Evolutionary conservation across 2,797 vertebrate species (phyloP), one percentile per base, ranked within the genome.

Genomic region (Alexandromys oeconomus): DNA sequence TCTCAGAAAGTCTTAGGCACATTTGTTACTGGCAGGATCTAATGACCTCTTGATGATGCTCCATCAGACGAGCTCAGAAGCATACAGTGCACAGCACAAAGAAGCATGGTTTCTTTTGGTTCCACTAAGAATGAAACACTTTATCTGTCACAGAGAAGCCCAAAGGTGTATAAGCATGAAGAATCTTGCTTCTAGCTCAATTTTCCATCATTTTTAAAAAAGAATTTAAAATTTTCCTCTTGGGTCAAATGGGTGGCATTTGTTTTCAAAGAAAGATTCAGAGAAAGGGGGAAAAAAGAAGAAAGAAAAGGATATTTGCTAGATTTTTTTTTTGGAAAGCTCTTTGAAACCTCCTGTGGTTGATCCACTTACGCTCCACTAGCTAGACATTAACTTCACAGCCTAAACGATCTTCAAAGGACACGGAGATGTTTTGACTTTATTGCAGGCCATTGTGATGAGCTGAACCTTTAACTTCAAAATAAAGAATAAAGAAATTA

Each of bases 401-500:
- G 80, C 25, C 7, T 74, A 37, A 65, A 81, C 0, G 48, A 61
- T 7, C 34, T 89, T 80, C 51, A 65, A 81, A 93, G 13, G 34
- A 67, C 65, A 15, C 17, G n/a, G 63, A 80, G n/a, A 81, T 73
- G 85, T 95, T 14, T 15, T 17, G 4, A 57, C 1, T 90, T 61
- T 69, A 46, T 87, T 96, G 51, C 29, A 37, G 57, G 6, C 48
- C 63, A 71, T 8, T 12, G 34, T 57, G 59, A 85, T 0, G n/a
- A 85, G 27, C 21, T 92, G 31, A 93, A 74, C 81, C 15, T 89
- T 54, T 23, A 48, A 51, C 31, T 51, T 93, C 43, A 67, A 69
- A 96, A 79, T n/a, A 87, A 89, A 91, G 46, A 65, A 21, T 43
- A 61, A 67, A 67, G 77, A 78, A 94, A 87, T 63, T 21, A 79